Conservation (phyloP, 2,113 vertebrate genomes). For the Chaenogobius annularis region DNA sequence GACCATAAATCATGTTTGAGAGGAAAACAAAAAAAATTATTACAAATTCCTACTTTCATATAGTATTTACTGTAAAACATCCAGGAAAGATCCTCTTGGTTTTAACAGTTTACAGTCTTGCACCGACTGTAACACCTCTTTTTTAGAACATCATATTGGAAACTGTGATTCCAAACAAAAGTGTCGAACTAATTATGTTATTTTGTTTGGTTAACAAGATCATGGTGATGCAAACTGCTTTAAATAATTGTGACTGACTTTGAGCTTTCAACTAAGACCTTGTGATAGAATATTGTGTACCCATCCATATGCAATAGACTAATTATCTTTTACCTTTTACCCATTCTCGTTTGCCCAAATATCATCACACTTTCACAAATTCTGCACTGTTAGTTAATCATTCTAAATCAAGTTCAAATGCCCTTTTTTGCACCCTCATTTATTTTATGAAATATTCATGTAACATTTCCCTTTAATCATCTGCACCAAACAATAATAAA, state of each 20-base stretch:
- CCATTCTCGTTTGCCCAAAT: slow-evolving; percentile 25
- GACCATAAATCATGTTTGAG: background rate
- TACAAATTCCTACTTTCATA: background rate
- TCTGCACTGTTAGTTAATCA: slow-evolving; percentile 39
- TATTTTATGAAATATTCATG: slow-evolving; percentile 65
- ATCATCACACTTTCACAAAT: slow-evolving; percentile 31
- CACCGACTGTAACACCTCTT: background rate
- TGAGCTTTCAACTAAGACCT: slow-evolving; percentile 22
- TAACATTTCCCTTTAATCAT: slow-evolving; percentile 65
- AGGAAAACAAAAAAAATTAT: background rate
- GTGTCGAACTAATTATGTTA: too few species aligned
- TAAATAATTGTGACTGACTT: background rate
- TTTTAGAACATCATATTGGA: background rate
- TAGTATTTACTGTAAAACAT: too few species aligned
- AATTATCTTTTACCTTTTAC: slow-evolving; percentile 6
- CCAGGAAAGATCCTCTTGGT: background rate
- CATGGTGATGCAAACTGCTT: background rate
- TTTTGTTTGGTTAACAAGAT: background rate
- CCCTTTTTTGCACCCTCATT: slow-evolving; percentile 46
- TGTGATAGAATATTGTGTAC: slow-evolving; percentile 27
- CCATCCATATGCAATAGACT: slow-evolving; percentile 33
- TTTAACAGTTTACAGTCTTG: background rate
- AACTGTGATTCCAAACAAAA: background rate
- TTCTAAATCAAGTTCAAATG: slow-evolving; percentile 43
- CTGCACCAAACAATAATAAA: slow-evolving; percentile 67